A percentile compares a stretch with the other conserved stretches of the same genome.
Conservation (phyloP, 1,140 invertebrate species). For the Dufourea novaeangliae region DNA sequence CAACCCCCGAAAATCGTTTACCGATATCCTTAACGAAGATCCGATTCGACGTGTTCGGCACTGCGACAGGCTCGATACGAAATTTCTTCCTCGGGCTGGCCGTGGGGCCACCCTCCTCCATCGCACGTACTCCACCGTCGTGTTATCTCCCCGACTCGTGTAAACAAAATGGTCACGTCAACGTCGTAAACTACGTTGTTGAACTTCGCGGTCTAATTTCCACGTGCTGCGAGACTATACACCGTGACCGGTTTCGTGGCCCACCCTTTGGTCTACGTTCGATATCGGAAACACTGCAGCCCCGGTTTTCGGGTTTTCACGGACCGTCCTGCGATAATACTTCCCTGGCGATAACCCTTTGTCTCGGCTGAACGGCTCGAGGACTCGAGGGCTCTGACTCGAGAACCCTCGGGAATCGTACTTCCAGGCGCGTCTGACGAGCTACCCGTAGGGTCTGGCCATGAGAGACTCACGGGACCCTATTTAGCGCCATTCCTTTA, state of each 20-base stretch:
- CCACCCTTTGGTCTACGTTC: background rate
- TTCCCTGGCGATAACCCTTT: conserved; percentile 51
- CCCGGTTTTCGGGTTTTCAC: conserved; percentile 16
- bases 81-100: conserved; percentile 41
- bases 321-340: conserved; percentile 33
- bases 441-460: background rate
- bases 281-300: background rate
- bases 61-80: conserved; percentile 14
- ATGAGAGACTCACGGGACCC: background rate
- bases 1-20: conserved; percentile 32
- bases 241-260: conserved; percentile 5
- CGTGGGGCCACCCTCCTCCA: background rate
- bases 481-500: background rate
- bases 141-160: conserved; percentile 37
- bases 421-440: background rate
- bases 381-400: background rate
- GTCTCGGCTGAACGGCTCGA: conserved; percentile 16
- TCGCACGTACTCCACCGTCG: conserved; percentile 32
- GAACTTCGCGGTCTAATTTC: conserved; percentile 68
- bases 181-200: conserved; percentile 64
- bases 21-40: conserved; percentile 44
- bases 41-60: conserved; percentile 13
- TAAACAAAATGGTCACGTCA: conserved; percentile 67
- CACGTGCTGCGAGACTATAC: background rate
- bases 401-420: conserved; percentile 24